Evolutionary conservation across 2,888 invertebrate species (phyloP).

Genomic region (Orthosia gracilis): DNA sequence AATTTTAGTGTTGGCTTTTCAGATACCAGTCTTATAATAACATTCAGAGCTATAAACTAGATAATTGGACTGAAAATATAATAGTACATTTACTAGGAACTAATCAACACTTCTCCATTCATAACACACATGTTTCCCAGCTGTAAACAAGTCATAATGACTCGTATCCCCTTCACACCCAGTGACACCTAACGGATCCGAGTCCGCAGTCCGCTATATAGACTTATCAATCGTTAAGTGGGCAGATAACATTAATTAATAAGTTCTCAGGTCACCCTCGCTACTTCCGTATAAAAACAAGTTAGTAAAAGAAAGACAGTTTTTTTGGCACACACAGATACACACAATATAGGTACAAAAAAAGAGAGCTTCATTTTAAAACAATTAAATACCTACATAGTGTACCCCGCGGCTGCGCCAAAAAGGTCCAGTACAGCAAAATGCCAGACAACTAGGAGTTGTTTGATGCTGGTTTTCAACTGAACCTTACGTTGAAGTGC

Average conservation of each 20-base stretch:
- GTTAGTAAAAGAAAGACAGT: background rate
- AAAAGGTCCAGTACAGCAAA: too few relatives aligned
- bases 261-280: constrained; percentile 34
- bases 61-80: background rate
- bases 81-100: background rate
- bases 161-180: constrained; percentile 40
- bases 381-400: too few relatives aligned
- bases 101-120: constrained; percentile 2
- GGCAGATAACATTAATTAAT: constrained; percentile 34
- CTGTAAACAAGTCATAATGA: constrained; percentile 43
- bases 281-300: constrained; percentile 38
- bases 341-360: too few relatives aligned
- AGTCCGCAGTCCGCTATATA: constrained; percentile 29
- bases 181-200: constrained; percentile 13
- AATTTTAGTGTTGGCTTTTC: background rate
- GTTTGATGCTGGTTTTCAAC: too few relatives aligned
- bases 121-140: constrained; percentile 19
- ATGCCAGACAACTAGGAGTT: too few relatives aligned
- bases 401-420: too few relatives aligned
- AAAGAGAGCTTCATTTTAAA: too few relatives aligned
- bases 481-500: too few relatives aligned
- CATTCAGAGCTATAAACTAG: background rate
- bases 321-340: too few relatives aligned
- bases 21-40: background rate
- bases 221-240: constrained; percentile 1